A percentile compares a stretch with the other conserved stretches of the same genome.
Evolutionary conservation across 2,888 invertebrate species (phyloP).

Genomic region (Erebia palarica): DNA sequence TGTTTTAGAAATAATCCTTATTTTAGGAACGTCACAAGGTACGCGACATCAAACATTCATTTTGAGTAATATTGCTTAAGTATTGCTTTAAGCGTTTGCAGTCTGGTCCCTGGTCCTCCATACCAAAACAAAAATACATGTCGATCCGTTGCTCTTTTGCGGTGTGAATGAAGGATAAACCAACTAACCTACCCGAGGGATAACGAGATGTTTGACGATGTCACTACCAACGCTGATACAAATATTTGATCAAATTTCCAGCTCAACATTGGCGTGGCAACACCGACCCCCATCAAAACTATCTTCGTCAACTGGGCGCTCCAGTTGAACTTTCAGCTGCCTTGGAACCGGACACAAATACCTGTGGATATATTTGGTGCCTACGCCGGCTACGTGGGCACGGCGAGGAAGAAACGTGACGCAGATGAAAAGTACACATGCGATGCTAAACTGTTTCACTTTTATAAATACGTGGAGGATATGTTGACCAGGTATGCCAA

Average conservation of each 20-base stretch:
- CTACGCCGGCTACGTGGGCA: constrained; percentile 60
- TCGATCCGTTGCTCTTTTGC: too few relatives aligned
- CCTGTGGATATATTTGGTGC: constrained; percentile 66
- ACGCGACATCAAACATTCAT: too few relatives aligned
- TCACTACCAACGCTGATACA: background rate
- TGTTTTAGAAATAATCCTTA: too few relatives aligned
- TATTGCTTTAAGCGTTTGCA: too few relatives aligned
- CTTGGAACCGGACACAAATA: constrained; percentile 73
- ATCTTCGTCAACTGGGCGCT: constrained; percentile 72
- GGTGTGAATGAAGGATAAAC: too few relatives aligned
- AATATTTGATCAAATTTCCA: constrained; percentile 47
- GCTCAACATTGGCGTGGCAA: constrained; percentile 69
- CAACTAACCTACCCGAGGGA: too few relatives aligned
- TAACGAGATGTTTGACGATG: too few relatives aligned
- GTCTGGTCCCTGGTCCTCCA: too few relatives aligned
- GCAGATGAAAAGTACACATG: constrained; percentile 50
- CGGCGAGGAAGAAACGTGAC: constrained; percentile 58
- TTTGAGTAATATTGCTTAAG: too few relatives aligned
- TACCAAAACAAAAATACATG: too few relatives aligned
- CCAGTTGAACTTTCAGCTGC: constrained; percentile 75
- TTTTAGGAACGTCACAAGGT: too few relatives aligned
- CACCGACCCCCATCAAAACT: constrained; percentile 62
- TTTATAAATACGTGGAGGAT: constrained; percentile 68
- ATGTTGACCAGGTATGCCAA: constrained; percentile 58
- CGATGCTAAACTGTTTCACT: constrained; percentile 65